These are phyloP conservation scores for Cirrhinus mrigala DNA, from an alignment of 2,797 vertebrate genomes.

Conservation along the genomic window DNA sequence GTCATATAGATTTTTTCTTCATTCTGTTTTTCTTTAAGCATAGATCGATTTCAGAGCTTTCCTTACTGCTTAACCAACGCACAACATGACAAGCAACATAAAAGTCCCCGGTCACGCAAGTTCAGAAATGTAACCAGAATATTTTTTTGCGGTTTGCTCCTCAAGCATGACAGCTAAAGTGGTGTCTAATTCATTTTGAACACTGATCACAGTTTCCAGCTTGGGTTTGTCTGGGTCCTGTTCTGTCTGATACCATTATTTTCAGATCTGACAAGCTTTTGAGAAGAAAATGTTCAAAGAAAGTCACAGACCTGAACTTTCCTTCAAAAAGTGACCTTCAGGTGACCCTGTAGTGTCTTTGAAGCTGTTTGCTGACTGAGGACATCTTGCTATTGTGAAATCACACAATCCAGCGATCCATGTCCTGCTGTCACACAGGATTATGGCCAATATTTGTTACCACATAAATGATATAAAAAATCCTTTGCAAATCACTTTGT, in stretches of 20 bases:
- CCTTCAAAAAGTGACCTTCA: slow-evolving; percentile 26
- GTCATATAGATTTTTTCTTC: not conserved
- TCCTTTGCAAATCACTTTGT: not conserved
- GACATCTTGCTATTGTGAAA: slow-evolving; percentile 33
- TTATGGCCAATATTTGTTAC: slow-evolving; percentile 4
- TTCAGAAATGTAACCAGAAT: not conserved
- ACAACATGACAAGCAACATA: not conserved
- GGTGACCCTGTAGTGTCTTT: not conserved
- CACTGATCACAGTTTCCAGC: slow-evolving; percentile 20
- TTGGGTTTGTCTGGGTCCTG: not conserved
- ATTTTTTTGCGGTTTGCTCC: not conserved
- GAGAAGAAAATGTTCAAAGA: slow-evolving; percentile 21
- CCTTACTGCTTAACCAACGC: not conserved
- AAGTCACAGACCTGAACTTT: slow-evolving; percentile 41
- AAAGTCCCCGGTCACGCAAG: not conserved
- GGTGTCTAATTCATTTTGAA: slow-evolving; percentile 23
- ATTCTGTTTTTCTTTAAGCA: not conserved
- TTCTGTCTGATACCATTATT: slow-evolving; percentile 22
- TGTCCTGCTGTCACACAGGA: not conserved
- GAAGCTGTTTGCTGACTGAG: slow-evolving; percentile 9
- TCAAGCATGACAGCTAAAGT: not conserved
- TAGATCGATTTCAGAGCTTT: not conserved
- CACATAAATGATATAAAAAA: slow-evolving; percentile 1
- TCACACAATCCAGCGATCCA: slow-evolving; percentile 21
- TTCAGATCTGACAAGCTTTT: slow-evolving; percentile 32